Evolutionary conservation across 1,140 invertebrate genomes (phyloP).

Genomic region (Musca vetustissima): DNA sequence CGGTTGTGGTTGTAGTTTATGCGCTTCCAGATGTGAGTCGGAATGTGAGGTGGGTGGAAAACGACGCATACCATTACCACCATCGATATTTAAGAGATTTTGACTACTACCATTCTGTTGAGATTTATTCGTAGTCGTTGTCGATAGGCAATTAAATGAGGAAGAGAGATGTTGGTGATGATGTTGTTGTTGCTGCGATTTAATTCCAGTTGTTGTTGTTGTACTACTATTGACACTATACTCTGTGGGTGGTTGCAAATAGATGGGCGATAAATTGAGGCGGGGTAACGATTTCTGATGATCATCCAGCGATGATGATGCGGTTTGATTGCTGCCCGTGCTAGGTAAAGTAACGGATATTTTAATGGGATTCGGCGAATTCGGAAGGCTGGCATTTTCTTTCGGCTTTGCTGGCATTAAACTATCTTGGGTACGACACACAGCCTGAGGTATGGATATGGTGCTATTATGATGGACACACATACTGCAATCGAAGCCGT

Average conservation of each 20-base stretch:
- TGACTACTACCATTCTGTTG: neutral
- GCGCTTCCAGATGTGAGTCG: slow-evolving; percentile 45
- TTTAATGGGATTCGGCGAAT: slow-evolving; percentile 35
- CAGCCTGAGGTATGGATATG: slow-evolving; percentile 9
- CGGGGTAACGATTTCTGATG: slow-evolving; percentile 36
- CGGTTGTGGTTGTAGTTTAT: slow-evolving; percentile 32
- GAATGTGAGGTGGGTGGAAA: slow-evolving; percentile 42
- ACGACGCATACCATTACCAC: slow-evolving; percentile 28
- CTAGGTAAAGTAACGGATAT: slow-evolving; percentile 32
- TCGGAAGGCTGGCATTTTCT: slow-evolving; percentile 28
- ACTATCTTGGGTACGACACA: slow-evolving; percentile 21
- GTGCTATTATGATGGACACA: slow-evolving; percentile 41
- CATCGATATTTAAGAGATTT: neutral
- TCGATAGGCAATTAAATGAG: slow-evolving; percentile 46
- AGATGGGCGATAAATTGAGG: slow-evolving; percentile 48
- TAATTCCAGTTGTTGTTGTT: slow-evolving; percentile 21
- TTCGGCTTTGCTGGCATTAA: slow-evolving; percentile 22
- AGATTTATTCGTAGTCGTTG: slow-evolving; percentile 28
- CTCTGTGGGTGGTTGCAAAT: slow-evolving; percentile 42
- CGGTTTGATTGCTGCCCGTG: slow-evolving; percentile 13
- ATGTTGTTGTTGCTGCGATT: slow-evolving; percentile 34
- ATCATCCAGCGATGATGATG: neutral
- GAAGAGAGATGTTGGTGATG: slow-evolving; percentile 39
- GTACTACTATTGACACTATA: slow-evolving; percentile 27
- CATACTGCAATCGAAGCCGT: slow-evolving; percentile 58